These are phyloP conservation scores for Leptarthrus brevirostris DNA, from an alignment of 2,888 invertebrate genomes.

Conservation along the genomic window DNA sequence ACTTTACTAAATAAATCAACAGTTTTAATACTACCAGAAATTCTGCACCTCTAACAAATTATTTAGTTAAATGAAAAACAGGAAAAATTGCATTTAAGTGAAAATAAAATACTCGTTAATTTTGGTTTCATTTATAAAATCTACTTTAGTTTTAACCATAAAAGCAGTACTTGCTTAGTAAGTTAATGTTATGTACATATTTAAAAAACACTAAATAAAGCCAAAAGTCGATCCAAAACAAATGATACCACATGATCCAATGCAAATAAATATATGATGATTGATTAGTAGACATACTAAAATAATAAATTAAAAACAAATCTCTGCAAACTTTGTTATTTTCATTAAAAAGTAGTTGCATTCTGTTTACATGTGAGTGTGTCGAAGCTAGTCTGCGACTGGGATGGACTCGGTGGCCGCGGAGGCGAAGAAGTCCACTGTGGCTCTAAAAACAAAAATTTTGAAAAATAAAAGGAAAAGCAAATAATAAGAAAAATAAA, in stretches of 20 bases:
- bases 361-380: constrained; percentile 69
- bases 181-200: too few relatives aligned
- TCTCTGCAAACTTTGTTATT: constrained; percentile 54
- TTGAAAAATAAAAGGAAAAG: constrained; percentile 57
- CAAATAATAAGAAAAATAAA: background rate
- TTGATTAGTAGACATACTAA: constrained; percentile 23
- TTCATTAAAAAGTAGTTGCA: constrained; percentile 53
- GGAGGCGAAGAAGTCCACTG: constrained; percentile 69
- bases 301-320: background rate
- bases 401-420: constrained; percentile 68
- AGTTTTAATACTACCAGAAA: background rate
- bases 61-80: background rate
- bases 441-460: constrained; percentile 67
- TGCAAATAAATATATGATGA: constrained; percentile 6
- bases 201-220: too few relatives aligned
- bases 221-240: background rate
- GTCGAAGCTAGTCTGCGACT: constrained; percentile 70
- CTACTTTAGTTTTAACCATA: too few relatives aligned
- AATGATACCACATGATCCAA: constrained; percentile 5
- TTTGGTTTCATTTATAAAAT: too few relatives aligned
- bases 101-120: too few relatives aligned
- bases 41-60: background rate
- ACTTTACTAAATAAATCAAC: too few relatives aligned
- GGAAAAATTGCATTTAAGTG: background rate
- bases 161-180: too few relatives aligned